Base-by-base conservation (phyloP, 2,888 invertebrate genomes). In the Apamea epomidion region DNA sequence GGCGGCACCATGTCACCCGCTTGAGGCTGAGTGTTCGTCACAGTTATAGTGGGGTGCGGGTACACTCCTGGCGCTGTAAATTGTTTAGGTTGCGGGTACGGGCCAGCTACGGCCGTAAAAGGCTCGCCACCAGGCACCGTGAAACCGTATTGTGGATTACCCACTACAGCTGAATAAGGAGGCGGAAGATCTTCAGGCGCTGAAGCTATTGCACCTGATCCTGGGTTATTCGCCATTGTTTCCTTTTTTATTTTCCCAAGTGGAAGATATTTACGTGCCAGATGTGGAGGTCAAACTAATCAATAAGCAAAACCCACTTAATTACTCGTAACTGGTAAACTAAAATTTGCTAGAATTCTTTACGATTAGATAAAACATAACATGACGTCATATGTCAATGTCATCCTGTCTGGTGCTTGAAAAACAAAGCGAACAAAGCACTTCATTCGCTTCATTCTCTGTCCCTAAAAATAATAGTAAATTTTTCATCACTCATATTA, bases 171-270 rank as follows among this genome's bases (percentile, higher is more conserved):
- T 3, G 97, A 95, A 88, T 97, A 97, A 6, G 97, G 97, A 48
- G 97, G 97, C 42, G 97, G 97, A 86, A 96, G 94, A 93, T 97
- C 97, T 85, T 95, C 95, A 69, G 95, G 92, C 65, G 94, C 95
- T 78, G 93, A 90, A 79, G 95, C 92, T 71, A 89, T 90, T 82
- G 86, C 84, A 88, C 87, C 92, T 54, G 94, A 91, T 77, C 92
- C 93, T 90, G 92, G 92, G 86, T 89, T 91, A 86, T 90, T 93
- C 80, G 95, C 93, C 96, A 96, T 96, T 89, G 65, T 48, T 71
- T 72, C 62, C 29, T 37, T 78, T 65, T 75, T 48, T 54, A 42
- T 74, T 32, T 65, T 72, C 29, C 7, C 60, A 51, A 80, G 7
- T 76, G 32, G 12, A 82, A 65, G 21, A 60, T 60, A 32, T 51